phyloP scores from a whole-genome alignment of 2,888 invertebrate genomes.

The Meta bourneti region DNA sequence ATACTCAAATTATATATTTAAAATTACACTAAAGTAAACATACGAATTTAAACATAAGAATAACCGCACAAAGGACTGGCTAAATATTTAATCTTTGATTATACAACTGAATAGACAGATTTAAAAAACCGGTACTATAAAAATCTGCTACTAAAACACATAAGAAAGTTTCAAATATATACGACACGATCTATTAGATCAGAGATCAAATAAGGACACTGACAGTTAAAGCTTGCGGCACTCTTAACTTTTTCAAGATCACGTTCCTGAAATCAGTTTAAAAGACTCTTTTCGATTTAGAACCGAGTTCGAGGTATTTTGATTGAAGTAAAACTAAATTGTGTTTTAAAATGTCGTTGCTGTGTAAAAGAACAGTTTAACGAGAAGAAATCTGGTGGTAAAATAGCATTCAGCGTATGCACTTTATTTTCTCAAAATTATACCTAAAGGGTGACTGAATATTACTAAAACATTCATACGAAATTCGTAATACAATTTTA shows the following conservation, averaged over 20 bases:
- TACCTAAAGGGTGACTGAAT: no score
- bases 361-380: not conserved
- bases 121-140: not conserved
- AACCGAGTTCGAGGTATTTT: not conserved
- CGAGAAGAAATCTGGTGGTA: not conserved
- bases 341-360: not conserved
- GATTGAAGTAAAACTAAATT: not conserved
- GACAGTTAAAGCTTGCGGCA: not conserved
- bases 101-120: not conserved
- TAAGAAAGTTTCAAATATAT: not conserved
- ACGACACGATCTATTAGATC: not conserved
- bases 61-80: not conserved
- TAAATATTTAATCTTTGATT: not conserved
- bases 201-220: not conserved
- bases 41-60: no score
- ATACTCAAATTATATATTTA: no score
- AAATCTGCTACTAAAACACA: not conserved
- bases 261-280: not conserved
- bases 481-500: no score
- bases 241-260: not conserved
- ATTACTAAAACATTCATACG: no score
- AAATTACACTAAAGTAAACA: no score
- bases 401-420: not conserved
- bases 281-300: not conserved
- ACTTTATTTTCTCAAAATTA: no score